A percentile compares a stretch with the other conserved stretches of the same genome.
Conservation (phyloP, 1,140 invertebrate species). For the Cotesia glomerata region DNA sequence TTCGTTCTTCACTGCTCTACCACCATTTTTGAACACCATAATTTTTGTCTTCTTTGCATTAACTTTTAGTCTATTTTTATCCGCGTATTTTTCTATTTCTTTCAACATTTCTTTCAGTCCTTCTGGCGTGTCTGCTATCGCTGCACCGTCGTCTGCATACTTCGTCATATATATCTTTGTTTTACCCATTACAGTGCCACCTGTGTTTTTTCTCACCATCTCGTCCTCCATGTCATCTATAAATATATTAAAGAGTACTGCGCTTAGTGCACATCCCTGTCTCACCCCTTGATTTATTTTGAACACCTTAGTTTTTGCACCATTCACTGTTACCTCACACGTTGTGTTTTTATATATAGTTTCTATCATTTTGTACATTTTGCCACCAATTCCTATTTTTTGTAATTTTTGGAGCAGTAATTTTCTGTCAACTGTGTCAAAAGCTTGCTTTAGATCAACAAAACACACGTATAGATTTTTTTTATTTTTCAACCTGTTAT, state of each 20-base stretch:
- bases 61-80: background rate
- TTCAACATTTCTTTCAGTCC: background rate
- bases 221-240: background rate
- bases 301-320: background rate
- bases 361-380: too few species aligned
- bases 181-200: background rate
- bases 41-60: background rate
- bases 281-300: background rate
- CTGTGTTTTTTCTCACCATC: background rate
- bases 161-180: background rate
- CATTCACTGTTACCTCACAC: too few species aligned
- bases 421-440: too few species aligned
- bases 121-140: background rate
- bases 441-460: too few species aligned
- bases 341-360: too few species aligned
- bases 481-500: too few species aligned
- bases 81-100: background rate
- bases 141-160: background rate
- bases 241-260: too few species aligned
- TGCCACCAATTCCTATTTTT: too few species aligned
- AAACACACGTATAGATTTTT: too few species aligned
- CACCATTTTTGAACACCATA: background rate
- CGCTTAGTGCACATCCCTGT: background rate
- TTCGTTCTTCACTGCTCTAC: background rate
- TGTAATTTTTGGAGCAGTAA: too few species aligned